Base-by-base conservation (phyloP, 2,113 vertebrate species). In the Charadrius vociferus region DNA sequence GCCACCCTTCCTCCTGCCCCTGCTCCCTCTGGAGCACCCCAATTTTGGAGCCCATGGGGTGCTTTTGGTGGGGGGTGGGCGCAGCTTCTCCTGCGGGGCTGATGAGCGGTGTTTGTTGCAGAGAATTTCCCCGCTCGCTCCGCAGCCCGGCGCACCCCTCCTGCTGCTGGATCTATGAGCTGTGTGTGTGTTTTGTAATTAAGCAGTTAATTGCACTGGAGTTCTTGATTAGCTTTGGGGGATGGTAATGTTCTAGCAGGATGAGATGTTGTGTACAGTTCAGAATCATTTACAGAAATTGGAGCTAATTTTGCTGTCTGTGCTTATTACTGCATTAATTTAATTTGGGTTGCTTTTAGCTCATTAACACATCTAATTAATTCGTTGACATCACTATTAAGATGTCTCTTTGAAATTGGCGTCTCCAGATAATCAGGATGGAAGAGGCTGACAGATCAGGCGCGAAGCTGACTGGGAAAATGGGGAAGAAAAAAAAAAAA, bases 301-400 rank as follows among this genome's bases (percentile, higher is more conserved):
- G 99, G 99, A 99, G 99, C 99, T 99, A 99, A 99, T 99, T 99
- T 99, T 99, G 98, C 99, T 99, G 99, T 99, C 99, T 99, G 99
- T 99, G 99, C 99, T 99, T 99, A 99, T 99, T 99, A 99, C 99
- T 99, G 99, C 99, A 99, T 99, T 99, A 99, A 99, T 99, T 99
- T 99, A 99, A 99, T 99, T 99, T 99, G 99, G 99, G 99, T 99
- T 99, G 99, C 99, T 99, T 99, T 99, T 99, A 99, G 99, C 99
- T 99, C 99, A 99, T 99, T 99, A 99, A 99, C 99, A 99, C 99
- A 99, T 99, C 99, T 99, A 99, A 99, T 99, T 99, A 99, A 99
- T 99, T 99, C 99, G 99, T 99, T 99, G 99, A 99, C 99, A 99
- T 99, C 99, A 99, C 99, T 99, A 99, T 99, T 99, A 99, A 99